Evolutionary conservation across 2,797 vertebrate genomes (phyloP).

Genomic region (Onychomys leucogaster): DNA sequence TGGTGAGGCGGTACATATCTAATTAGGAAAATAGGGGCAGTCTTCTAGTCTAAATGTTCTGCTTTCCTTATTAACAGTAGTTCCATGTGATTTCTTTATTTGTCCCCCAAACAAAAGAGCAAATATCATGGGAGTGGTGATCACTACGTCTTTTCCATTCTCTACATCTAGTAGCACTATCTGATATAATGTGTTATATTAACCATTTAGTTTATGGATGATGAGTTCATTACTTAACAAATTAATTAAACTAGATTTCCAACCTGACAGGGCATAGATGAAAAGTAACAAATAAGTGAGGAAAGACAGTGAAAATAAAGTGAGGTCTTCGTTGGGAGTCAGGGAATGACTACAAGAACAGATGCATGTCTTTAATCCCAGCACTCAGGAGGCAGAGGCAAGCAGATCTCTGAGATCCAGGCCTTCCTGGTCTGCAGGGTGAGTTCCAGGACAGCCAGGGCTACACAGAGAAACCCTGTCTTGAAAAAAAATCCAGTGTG

Average conservation of each 20-base stretch:
- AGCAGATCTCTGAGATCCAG: neutral
- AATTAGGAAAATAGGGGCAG: constrained; percentile 32
- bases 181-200: neutral
- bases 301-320: constrained; percentile 12
- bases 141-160: constrained; percentile 10
- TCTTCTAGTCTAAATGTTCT: constrained; percentile 3
- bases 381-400: neutral
- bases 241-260: neutral
- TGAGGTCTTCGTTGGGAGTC: neutral
- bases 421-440: neutral
- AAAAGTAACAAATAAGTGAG: constrained; percentile 36
- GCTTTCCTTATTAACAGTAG: constrained; percentile 50
- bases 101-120: constrained; percentile 21
- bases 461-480: neutral
- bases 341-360: neutral
- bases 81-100: constrained; percentile 47
- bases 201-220: constrained; percentile 40
- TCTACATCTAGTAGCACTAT: neutral
- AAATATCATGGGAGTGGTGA: neutral
- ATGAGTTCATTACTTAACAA: neutral
- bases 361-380: neutral
- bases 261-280: neutral
- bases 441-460: neutral
- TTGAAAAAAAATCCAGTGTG: neutral
- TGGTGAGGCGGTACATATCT: neutral